These are phyloP conservation scores for Pyrgilauda ruficollis DNA, from an alignment of 2,113 vertebrate genomes.

Conservation along the genomic window DNA sequence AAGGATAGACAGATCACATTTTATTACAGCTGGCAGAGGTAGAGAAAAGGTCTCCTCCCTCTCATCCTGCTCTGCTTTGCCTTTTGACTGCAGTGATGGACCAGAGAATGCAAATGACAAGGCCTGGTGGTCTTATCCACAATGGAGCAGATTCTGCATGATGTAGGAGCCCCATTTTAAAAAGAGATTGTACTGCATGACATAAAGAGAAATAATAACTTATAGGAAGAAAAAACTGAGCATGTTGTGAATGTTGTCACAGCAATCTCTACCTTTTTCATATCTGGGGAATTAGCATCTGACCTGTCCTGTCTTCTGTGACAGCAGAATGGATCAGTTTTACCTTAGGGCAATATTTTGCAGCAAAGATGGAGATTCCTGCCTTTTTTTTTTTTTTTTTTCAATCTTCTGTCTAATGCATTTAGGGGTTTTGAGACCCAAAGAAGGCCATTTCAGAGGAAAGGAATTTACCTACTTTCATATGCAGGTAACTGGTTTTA, in stretches of 20 bases:
- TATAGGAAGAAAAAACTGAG: not conserved
- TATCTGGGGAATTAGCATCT: not conserved
- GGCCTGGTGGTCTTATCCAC: not conserved
- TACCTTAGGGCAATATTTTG: not conserved
- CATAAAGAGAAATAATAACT: not conserved
- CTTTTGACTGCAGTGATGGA: not conserved
- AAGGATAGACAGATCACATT: not conserved
- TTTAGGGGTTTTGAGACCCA: not conserved
- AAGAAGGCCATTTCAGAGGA: not conserved
- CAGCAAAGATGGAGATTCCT: not conserved
- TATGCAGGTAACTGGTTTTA: not conserved
- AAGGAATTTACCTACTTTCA: not conserved
- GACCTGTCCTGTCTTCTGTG: not conserved
- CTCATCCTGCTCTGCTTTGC: not conserved
- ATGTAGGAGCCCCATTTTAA: not conserved
- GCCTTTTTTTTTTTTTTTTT: not conserved
- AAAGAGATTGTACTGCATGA: not conserved
- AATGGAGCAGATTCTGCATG: not conserved
- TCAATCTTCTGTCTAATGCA: not conserved
- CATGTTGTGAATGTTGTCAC: not conserved
- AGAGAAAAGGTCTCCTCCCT: not conserved
- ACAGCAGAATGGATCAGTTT: not conserved
- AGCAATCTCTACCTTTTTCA: not conserved
- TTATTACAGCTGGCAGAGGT: not conserved
- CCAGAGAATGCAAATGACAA: accelerated